Base-by-base conservation (phyloP, 2,888 invertebrate genomes). In the Steinernema carpocapsae region DNA sequence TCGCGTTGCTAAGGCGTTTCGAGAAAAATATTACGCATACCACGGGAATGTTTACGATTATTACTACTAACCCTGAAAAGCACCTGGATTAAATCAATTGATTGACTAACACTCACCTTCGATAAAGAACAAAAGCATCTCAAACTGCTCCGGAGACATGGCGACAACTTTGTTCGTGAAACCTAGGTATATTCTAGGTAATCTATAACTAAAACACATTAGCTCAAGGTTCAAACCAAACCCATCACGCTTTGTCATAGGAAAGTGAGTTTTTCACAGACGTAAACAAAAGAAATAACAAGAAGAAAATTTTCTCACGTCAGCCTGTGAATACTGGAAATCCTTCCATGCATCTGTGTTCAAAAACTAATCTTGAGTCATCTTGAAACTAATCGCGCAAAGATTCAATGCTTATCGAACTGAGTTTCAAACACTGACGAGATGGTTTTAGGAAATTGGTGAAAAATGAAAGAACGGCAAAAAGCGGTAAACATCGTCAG, bases 81-180 rank as follows among this genome's bases (percentile, higher is more conserved):
- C 10, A n/a, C 6, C 6, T n/a, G 10, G 51, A 51, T 19, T n/a
- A n/a, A n/a, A 6, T 51, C 6, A 6, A 19, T 10, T 51, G 6
- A 10, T 6, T 12, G 26, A 6, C 14, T 7, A 56, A 56, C 6
- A 17, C 24, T 12, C 6, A 56, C 56, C 56, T 56, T 56, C 56
- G 17, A 56, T 56, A 26, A 56, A 22, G 56, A 56, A 56, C 2
- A 56, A 26, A 4, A 56, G 56, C 56, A 56, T 56, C 56, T 56
- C 56, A 17, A 48, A n/a, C n/a, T 48, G 10, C 10, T 17, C 48
- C 48, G 3, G n/a, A n/a, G n/a, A n/a, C n/a, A n/a, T n/a, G n/a
- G n/a, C n/a, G n/a, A n/a, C n/a, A n/a, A n/a, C n/a, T n/a, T n/a
- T n/a, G n/a, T n/a, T n/a, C n/a, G n/a, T n/a, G n/a, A n/a, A n/a